Percentiles rank a stretch among this genome's conserved stretches.
Evolutionary conservation across 2,888 invertebrate species (phyloP).

Genomic region (Eubasilissa splendida): DNA sequence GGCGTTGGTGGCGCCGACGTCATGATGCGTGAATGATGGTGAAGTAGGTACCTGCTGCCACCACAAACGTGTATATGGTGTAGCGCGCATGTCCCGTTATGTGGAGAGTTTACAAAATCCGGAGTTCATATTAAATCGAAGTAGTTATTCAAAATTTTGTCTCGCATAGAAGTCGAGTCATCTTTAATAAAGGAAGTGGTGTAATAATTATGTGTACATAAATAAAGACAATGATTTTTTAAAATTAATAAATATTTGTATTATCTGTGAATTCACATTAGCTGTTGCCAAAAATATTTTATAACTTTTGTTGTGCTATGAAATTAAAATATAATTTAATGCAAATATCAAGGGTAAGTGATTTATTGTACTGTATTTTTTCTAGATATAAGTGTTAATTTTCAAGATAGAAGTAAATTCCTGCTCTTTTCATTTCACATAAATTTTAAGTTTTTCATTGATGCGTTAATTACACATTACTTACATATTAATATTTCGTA

Average conservation of each 20-base stretch:
- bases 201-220: constrained; percentile 37
- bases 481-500: not conserved
- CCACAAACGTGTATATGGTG: constrained; percentile 12
- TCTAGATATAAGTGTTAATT: too few relatives aligned
- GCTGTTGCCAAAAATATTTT: constrained; percentile 27
- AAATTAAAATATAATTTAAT: constrained; percentile 45
- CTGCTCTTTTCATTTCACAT: too few relatives aligned
- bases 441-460: too few relatives aligned
- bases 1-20: constrained; percentile 17
- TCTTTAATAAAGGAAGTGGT: constrained; percentile 3
- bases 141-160: constrained; percentile 50
- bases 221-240: constrained; percentile 28
- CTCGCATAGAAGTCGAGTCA: constrained; percentile 42
- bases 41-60: constrained; percentile 16
- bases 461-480: too few relatives aligned
- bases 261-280: constrained; percentile 14
- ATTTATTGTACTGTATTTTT: not conserved
- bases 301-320: constrained; percentile 43
- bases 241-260: not conserved
- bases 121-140: constrained; percentile 27
- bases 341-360: constrained; percentile 50
- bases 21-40: constrained; percentile 2
- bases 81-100: constrained; percentile 55
- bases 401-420: too few relatives aligned
- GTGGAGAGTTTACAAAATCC: constrained; percentile 47